Percentiles rank a stretch among this genome's conserved stretches.
phyloP scores from a whole-genome alignment of 1,140 invertebrate species.

The Micrasema minimum region DNA sequence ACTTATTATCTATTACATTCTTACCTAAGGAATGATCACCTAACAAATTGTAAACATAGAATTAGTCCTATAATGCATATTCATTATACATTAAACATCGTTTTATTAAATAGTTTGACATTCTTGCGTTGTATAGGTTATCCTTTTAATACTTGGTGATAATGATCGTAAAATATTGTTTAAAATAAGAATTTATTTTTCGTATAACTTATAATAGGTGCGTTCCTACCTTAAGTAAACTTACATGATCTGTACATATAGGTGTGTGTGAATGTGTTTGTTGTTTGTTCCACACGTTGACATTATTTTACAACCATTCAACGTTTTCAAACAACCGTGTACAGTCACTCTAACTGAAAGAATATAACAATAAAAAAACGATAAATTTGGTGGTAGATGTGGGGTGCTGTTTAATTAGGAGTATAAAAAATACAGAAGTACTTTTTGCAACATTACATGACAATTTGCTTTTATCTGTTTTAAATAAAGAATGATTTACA shows the following conservation, averaged over 20 bases:
- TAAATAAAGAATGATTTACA: not conserved
- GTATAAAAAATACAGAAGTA: not conserved
- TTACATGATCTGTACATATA: not conserved
- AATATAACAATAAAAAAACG: no score
- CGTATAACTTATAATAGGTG: not conserved
- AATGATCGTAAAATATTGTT: no score
- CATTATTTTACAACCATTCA: conserved; percentile 25
- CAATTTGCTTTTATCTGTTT: not conserved
- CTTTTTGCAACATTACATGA: not conserved
- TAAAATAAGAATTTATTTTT: no score
- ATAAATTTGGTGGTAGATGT: no score
- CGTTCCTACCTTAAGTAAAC: not conserved
- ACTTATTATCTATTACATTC: no score
- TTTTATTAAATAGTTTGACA: no score
- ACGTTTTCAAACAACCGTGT: not conserved
- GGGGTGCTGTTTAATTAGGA: not conserved
- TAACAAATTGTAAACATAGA: no score
- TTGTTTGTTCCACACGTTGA: not conserved
- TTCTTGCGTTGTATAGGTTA: no score
- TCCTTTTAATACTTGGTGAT: no score
- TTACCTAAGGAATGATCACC: no score
- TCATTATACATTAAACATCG: no score
- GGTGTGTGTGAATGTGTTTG: not conserved
- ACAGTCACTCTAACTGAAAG: conserved; percentile 2
- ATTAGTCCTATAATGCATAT: no score